Evolutionary conservation across 2,888 invertebrate genomes (phyloP), one percentile per base, ranked within the genome.

Genomic region (Biston stratarius): DNA sequence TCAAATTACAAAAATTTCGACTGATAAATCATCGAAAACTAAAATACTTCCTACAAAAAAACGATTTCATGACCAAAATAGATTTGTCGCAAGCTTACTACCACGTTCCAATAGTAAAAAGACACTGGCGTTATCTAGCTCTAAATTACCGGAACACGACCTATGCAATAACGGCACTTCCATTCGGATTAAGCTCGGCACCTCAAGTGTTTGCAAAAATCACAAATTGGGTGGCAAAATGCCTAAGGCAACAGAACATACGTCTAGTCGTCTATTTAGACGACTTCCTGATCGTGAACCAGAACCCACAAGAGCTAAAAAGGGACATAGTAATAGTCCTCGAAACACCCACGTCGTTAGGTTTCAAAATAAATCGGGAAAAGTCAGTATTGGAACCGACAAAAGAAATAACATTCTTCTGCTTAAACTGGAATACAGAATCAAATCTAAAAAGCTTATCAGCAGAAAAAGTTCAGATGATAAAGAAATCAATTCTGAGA

Each of bases 351-450:
- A 61, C 60, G n/a, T 56, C 12, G 9, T 56, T 70, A 2, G 72
- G 72, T 5, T 72, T 68, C 68, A 33, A 11, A 0, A 36, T 72
- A 10, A 69, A 72, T 15, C n/a, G 49, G 10, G 48, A 58, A 34
- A 73, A 69, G n/a, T 70, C 64, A 9, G 24, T 67, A 0, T 15
- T 53, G 12, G 38, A 57, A n/a, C 36, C 67, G 8, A 48, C 63
- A 8, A 45, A 15, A 40, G 15, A 51, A 11, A 60, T 74, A 60
- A 69, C 74, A 33, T 77, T 72, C 55, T 40, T 76, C 24, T 74
- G 75, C 1, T 61, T 77, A 0, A 36, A 52, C 0, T 77, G 76
- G 76, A 53, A 76, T 34, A 74, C 72, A 12, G 14, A 12, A 12
- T 0, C 7, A 12, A 47, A 62, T 61, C 49, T 9, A 38, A 42